Evolutionary conservation across 2,888 invertebrate species (phyloP).

Genomic region (Phengaris arion): DNA sequence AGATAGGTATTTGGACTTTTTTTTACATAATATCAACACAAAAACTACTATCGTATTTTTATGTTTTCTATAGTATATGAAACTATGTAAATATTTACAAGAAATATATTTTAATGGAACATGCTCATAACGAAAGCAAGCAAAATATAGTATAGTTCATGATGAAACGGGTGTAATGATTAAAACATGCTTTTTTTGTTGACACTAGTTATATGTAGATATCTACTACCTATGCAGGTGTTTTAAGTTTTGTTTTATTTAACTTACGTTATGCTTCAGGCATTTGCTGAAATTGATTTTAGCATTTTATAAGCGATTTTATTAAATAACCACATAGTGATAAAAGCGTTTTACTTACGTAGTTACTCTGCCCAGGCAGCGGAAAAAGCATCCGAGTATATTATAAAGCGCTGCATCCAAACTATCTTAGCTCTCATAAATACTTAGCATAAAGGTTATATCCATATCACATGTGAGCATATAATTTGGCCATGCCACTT

Average conservation of each 20-base stretch:
- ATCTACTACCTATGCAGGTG: neutral
- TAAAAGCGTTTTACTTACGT: slow-evolving; percentile 46
- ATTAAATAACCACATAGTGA: neutral
- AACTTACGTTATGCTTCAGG: slow-evolving; percentile 26
- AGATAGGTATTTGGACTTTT: neutral
- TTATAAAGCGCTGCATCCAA: slow-evolving; percentile 21
- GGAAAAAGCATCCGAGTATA: slow-evolving; percentile 26
- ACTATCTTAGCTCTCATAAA: slow-evolving; percentile 25
- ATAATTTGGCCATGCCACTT: slow-evolving; percentile 23
- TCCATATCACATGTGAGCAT: slow-evolving; percentile 8
- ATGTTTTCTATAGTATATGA: neutral
- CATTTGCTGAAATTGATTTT: slow-evolving; percentile 13
- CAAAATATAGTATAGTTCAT: neutral
- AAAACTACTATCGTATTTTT: slow-evolving; percentile 1
- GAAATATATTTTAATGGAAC: neutral
- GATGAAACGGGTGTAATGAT: neutral
- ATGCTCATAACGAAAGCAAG: slow-evolving; percentile 15
- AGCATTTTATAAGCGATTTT: slow-evolving; percentile 3
- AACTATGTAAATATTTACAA: slow-evolving; percentile 12
- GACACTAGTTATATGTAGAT: neutral
- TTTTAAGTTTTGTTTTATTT: neutral
- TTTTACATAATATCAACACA: neutral
- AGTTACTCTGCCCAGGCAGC: slow-evolving; percentile 50
- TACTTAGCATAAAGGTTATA: slow-evolving; percentile 15
- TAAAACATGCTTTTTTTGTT: neutral